A percentile compares a stretch with the other conserved stretches of the same genome.
Evolutionary conservation across 2,888 invertebrate species (phyloP).

Genomic region (Rhingia campestris): DNA sequence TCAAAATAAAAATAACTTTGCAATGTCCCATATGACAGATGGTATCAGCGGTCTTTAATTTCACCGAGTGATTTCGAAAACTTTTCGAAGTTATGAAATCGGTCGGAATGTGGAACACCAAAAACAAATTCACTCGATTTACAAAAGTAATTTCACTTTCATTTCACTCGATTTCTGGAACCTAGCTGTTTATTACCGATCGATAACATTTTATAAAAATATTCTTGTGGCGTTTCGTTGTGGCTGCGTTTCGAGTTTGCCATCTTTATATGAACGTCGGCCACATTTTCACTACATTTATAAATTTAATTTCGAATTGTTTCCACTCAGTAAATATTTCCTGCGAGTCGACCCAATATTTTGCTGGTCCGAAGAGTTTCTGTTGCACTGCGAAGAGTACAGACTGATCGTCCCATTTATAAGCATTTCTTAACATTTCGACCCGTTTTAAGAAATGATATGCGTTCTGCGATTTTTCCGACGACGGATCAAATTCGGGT

Average conservation of each 20-base stretch:
- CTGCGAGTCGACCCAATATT: slow-evolving; percentile 61
- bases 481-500: not conserved
- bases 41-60: too few species aligned
- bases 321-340: slow-evolving; percentile 61
- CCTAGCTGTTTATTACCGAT: slow-evolving; percentile 41
- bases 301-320: slow-evolving; percentile 40
- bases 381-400: slow-evolving; percentile 52
- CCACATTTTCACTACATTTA: slow-evolving; percentile 37
- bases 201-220: slow-evolving; percentile 48
- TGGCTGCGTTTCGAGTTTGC: slow-evolving; percentile 33
- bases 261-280: slow-evolving; percentile 50
- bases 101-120: too few species aligned
- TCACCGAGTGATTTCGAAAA: too few species aligned
- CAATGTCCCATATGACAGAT: too few species aligned
- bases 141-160: too few species aligned
- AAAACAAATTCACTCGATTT: too few species aligned
- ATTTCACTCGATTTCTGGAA: too few species aligned
- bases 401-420: slow-evolving; percentile 56
- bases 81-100: too few species aligned
- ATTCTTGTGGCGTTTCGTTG: slow-evolving; percentile 48
- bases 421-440: slow-evolving; percentile 47
- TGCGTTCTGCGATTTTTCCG: not conserved
- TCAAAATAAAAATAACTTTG: too few species aligned
- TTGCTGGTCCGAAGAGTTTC: slow-evolving; percentile 46
- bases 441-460: slow-evolving; percentile 7